Conservation (phyloP, 2,888 invertebrate genomes). For the Lobophora halterata region DNA sequence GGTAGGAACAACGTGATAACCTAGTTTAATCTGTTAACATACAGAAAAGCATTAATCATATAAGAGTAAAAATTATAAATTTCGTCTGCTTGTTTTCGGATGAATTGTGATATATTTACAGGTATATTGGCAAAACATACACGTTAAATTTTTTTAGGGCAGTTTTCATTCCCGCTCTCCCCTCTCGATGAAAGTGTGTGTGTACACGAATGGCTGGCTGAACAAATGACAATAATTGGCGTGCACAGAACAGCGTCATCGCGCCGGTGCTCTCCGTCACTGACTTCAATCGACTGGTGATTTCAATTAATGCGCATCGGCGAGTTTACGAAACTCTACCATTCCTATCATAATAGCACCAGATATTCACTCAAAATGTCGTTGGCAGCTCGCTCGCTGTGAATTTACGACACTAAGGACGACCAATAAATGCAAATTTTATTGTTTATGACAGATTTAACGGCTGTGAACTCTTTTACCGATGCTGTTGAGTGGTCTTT, state of each 20-base stretch:
- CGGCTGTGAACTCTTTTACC: slow-evolving; percentile 74
- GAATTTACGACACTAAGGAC: slow-evolving; percentile 73
- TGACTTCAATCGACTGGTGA: slow-evolving; percentile 71
- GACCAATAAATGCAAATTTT: slow-evolving; percentile 81
- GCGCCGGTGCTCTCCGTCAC: slow-evolving; percentile 48
- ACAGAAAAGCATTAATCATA: no score
- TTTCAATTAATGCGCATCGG: slow-evolving; percentile 70
- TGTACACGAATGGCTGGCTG: slow-evolving; percentile 49
- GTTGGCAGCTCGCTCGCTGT: slow-evolving; percentile 69
- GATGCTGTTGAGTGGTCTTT: slow-evolving; percentile 67
- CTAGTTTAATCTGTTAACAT: no score
- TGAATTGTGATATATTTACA: no score
- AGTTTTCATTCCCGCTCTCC: slow-evolving; percentile 11
- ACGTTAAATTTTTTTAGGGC: slow-evolving; percentile 4
- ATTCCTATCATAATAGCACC: slow-evolving; percentile 58
- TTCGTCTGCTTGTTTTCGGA: no score
- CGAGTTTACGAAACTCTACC: slow-evolving; percentile 60
- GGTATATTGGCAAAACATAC: neutral
- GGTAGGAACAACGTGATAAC: no score
- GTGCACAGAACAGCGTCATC: slow-evolving; percentile 52
- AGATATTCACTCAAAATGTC: slow-evolving; percentile 76
- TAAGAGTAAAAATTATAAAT: no score
- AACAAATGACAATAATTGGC: slow-evolving; percentile 70
- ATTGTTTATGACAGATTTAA: slow-evolving; percentile 78
- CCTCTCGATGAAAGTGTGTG: slow-evolving; percentile 41